These are phyloP conservation scores for Hypomecis punctinalis DNA, from an alignment of 2,888 invertebrate genomes.

Conservation along the genomic window DNA sequence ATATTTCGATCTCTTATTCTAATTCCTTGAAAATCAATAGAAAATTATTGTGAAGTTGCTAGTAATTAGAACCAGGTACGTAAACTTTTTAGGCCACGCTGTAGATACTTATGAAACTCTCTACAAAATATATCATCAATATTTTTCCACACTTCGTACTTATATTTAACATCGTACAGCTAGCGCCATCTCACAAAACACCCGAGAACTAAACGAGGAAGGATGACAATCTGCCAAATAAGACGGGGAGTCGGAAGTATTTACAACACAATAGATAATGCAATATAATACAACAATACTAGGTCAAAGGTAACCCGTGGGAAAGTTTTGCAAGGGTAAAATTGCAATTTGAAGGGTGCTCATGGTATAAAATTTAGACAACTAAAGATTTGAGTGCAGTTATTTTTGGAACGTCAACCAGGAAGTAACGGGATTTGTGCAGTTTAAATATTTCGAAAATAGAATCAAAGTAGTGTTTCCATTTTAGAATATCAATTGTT, in stretches of 20 bases:
- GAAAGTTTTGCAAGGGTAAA: conserved; percentile 51
- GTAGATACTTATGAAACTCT: no score
- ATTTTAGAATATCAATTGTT: neutral
- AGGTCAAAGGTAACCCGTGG: conserved; percentile 76
- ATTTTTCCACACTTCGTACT: no score
- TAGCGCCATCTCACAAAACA: conserved; percentile 63
- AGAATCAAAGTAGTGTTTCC: neutral
- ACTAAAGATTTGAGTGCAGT: conserved; percentile 67
- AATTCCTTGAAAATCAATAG: no score
- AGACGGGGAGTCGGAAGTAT: conserved; percentile 67
- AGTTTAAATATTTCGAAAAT: neutral
- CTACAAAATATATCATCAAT: no score
- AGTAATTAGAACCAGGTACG: no score
- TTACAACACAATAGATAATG: conserved; percentile 69
- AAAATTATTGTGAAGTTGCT: no score
- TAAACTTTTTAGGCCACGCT: no score
- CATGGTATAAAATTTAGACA: conserved; percentile 70
- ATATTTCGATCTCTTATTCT: no score
- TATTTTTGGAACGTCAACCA: conserved; percentile 65
- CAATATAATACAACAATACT: conserved; percentile 62
- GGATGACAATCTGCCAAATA: conserved; percentile 49
- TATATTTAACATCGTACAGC: neutral
- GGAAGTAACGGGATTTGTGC: conserved; percentile 67
- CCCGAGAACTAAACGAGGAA: conserved; percentile 54
- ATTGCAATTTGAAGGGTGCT: conserved; percentile 66